These are phyloP conservation scores for Thalassoma bifasciatum DNA, from an alignment of 2,113 vertebrate species.

Conservation along the genomic window DNA sequence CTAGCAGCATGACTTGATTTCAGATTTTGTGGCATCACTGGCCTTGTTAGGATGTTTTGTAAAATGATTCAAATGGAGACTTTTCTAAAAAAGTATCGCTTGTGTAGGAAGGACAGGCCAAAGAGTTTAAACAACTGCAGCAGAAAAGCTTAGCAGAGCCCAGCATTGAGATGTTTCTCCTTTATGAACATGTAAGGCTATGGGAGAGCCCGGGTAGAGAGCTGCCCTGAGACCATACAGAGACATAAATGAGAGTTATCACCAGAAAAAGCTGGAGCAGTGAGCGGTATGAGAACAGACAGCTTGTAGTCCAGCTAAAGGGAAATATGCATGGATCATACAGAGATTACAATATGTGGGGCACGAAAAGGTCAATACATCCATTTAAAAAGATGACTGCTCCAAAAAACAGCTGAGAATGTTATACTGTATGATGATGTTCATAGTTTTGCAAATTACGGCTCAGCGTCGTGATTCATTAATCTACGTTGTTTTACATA, in stretches of 20 bases:
- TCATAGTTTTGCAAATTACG: slow-evolving; percentile 32
- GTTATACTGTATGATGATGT: slow-evolving; percentile 15
- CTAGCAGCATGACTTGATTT: slow-evolving; percentile 77
- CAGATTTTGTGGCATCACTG: slow-evolving; percentile 61
- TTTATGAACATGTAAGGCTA: slow-evolving; percentile 46
- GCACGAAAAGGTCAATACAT: not conserved
- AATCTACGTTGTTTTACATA: slow-evolving; percentile 15
- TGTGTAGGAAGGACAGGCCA: slow-evolving; percentile 43
- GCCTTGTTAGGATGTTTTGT: slow-evolving; percentile 52
- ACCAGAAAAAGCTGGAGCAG: slow-evolving; percentile 20
- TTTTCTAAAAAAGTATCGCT: slow-evolving; percentile 29
- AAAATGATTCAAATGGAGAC: slow-evolving; percentile 31
- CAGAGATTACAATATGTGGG: slow-evolving; percentile 4
- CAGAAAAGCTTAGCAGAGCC: slow-evolving; percentile 43
- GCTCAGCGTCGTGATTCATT: slow-evolving; percentile 37
- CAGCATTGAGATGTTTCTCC: slow-evolving; percentile 18
- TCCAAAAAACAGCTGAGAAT: not conserved
- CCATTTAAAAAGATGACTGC: not conserved
- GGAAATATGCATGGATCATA: slow-evolving; percentile 6
- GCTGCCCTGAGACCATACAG: slow-evolving; percentile 6
- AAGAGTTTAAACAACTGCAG: slow-evolving; percentile 54
- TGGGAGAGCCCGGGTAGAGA: slow-evolving; percentile 15
- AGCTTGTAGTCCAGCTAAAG: not conserved
- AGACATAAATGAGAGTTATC: slow-evolving; percentile 15
- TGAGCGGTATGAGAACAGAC: slow-evolving; percentile 28